These are phyloP conservation scores for Polypterus senegalus DNA, from an alignment of 2,113 vertebrate species.

Conservation along the genomic window DNA sequence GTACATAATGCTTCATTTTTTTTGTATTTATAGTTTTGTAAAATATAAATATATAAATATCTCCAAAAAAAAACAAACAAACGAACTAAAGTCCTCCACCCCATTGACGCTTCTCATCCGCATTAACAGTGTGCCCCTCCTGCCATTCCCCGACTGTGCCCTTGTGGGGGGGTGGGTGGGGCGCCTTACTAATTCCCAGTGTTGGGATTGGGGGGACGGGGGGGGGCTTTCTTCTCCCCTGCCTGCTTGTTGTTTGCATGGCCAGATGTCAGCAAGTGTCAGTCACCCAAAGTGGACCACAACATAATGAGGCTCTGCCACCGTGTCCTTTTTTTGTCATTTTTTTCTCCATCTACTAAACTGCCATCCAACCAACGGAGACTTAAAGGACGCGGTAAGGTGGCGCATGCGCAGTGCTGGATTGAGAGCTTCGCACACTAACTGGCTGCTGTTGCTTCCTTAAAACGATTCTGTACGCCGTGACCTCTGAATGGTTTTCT, in stretches of 20 bases:
- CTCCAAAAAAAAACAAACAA: constrained; percentile 13
- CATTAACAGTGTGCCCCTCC: constrained; percentile 14
- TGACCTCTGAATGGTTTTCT: constrained; percentile 43
- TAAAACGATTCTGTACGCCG: not conserved
- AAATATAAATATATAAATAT: constrained; percentile 39
- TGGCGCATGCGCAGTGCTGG: constrained; percentile 48
- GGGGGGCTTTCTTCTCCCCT: constrained; percentile 14
- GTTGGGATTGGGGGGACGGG: too few species aligned
- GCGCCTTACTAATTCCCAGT: too few species aligned
- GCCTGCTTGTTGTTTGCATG: constrained; percentile 53
- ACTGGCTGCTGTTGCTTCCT: constrained; percentile 26
- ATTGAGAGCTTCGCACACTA: constrained; percentile 34
- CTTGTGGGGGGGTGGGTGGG: too few species aligned
- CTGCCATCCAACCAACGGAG: not conserved
- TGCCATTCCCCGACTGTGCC: too few species aligned
- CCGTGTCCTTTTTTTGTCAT: too few species aligned
- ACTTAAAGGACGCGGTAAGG: constrained; percentile 1
- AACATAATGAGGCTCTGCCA: too few species aligned
- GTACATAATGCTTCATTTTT: constrained; percentile 83
- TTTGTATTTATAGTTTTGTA: constrained; percentile 90
- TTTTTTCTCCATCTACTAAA: too few species aligned
- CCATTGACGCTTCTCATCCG: constrained; percentile 31
- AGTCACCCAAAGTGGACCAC: too few species aligned
- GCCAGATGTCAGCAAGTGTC: constrained; percentile 29
- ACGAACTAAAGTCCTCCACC: too few species aligned